Evolutionary conservation across 2,113 vertebrate species (phyloP), one percentile per base, ranked within the genome.

Genomic region (Sceloporus undulatus): DNA sequence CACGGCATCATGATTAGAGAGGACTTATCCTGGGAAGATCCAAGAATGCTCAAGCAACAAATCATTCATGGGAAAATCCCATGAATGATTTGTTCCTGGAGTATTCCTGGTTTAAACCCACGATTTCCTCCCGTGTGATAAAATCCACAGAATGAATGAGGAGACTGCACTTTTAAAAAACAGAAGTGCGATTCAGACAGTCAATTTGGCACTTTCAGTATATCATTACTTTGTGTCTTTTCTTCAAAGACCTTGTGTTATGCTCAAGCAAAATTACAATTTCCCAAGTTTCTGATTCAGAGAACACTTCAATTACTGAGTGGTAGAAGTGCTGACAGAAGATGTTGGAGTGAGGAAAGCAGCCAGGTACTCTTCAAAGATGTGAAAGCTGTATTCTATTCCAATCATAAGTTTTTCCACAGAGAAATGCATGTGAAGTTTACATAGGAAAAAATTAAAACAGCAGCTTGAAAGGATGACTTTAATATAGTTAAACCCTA

Each of bases 171-270:
- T 77, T 85, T 77, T 38, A 40, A 25, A 14, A 38, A 59, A 80
- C 52, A 38, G 79, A 18, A 66, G 3, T 75, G 52, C 40, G 27
- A 65, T 8, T 66, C 52, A 76, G 62, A 85, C 71, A 62, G 54
- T 34, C 29, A 10, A 77, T 78, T 77, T 68, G 59, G 84, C 84
- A 52, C 42, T 34, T 29, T 68, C 38, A 34, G 59, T 85, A 66
- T 85, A 48, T 85, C 42, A 85, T 85, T 85, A 85, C 9, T 13
- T 19, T 13, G 62, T n/a, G 14, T 29, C n/a, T 56, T 9, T 85
- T 52, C 11, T 52, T 19, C 27, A 77, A 66, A 85, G 75, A 76
- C 40, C 40, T 78, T 82, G 23, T n/a, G 76, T 77, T 85, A 66
- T 78, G 42, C 40, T 34, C 5, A 52, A 29, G 59, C 48, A 75